Base-by-base conservation (phyloP, 2,888 invertebrate species). In the Stenichneumon culpator region DNA sequence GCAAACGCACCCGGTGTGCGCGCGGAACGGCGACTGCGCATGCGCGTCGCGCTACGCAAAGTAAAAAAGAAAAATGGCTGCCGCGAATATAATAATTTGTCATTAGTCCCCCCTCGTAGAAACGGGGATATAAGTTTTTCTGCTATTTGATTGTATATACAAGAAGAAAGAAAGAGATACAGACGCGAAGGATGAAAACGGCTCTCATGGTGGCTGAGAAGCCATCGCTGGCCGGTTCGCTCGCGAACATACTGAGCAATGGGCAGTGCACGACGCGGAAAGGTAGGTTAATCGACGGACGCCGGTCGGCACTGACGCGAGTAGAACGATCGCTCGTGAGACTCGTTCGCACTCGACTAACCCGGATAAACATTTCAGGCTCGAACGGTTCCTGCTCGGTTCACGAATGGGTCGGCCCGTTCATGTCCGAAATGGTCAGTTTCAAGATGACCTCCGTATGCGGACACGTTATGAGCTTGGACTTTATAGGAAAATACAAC, bases 141-240 rank as follows among this genome's bases (percentile, higher is more conserved):
- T 47, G 44, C 14, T 47, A 16, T 47, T 47, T 16, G 16, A 47
- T 60, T 60, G 32, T 63, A 28, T 1, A 63, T 63, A 6, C 11
- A 5, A 63, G 0, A n/a, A 1, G 16, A 28, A 4, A 28, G 63
- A n/a, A n/a, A n/a, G 5, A 32, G 7, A 54, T 19, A 63, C 16
- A 28, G 16, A n/a, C 4, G 16, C 16, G 28, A 63, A 95, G 90
- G 82, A 97, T 98, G 98, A 97, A 97, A 94, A 96, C 95, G 57
- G 98, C 97, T 78, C 96, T 99, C 88, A 99, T 99, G 99, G 99
- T 99, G 92, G 99, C 99, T 89, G 99, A 99, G 94, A 99, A 99
- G 96, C 99, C 99, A 47, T 99, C 99, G 83, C 94, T 99, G 94
- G 99, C 99, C 22, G 97, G 97, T 92, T 98, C 99, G 67, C 95